Conservation (phyloP, 2,888 invertebrate genomes). For the Tipula confusa region DNA sequence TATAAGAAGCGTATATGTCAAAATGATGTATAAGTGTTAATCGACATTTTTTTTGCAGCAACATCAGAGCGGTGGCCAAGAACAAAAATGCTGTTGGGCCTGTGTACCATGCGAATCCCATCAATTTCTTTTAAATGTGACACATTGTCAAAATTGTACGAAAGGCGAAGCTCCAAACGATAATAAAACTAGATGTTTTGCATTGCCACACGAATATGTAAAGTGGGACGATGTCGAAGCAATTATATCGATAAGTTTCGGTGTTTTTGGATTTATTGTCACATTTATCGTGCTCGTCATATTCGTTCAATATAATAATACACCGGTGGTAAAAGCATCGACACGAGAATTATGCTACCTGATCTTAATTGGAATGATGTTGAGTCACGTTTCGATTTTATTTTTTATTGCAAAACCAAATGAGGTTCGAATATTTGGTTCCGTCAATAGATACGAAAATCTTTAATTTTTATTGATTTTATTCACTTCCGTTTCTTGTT, state of each 20-base stretch:
- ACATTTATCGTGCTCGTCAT: conserved; percentile 58
- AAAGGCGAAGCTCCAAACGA: conserved; percentile 62
- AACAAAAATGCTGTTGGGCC: conserved; percentile 70
- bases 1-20: too few relatives aligned
- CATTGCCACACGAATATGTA: conserved; percentile 58
- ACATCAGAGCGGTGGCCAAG: conserved; percentile 55
- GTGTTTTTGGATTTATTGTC: conserved; percentile 59
- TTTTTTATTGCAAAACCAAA: conserved; percentile 62
- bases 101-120: conserved; percentile 64
- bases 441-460: neutral
- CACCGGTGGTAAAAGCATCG: conserved; percentile 71
- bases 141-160: conserved; percentile 58
- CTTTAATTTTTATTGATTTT: neutral
- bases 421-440: conserved; percentile 38
- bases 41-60: neutral
- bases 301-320: conserved; percentile 64
- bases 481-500: conserved; percentile 33
- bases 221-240: conserved; percentile 61
- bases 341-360: conserved; percentile 65
- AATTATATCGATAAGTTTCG: conserved; percentile 57
- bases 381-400: conserved; percentile 59
- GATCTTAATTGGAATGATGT: conserved; percentile 59
- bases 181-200: conserved; percentile 58
- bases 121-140: conserved; percentile 57
- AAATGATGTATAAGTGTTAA: too few relatives aligned